Conservation (phyloP, 2,888 invertebrate genomes). For the Heliconius charithonia region DNA sequence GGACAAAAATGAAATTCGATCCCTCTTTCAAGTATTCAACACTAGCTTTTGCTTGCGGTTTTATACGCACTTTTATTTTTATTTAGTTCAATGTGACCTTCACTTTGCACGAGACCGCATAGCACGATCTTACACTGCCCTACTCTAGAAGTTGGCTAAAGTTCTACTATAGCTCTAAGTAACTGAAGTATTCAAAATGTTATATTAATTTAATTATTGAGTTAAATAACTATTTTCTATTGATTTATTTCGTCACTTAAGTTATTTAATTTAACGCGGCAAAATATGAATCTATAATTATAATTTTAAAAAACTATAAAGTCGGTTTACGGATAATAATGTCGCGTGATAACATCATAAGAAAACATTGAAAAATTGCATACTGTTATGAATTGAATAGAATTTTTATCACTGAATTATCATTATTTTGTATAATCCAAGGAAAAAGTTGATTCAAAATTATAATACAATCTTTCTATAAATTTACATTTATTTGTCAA, state of each 20-base stretch:
- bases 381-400: no score
- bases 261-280: neutral
- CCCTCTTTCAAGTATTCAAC: conserved; percentile 20
- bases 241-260: neutral
- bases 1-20: conserved; percentile 22
- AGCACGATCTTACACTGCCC: conserved; percentile 9
- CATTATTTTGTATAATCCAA: no score
- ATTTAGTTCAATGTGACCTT: conserved; percentile 11
- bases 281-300: neutral
- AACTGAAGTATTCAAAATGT: neutral
- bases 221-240: neutral
- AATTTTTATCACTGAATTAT: no score
- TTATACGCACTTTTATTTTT: conserved; percentile 11
- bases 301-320: neutral
- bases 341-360: no score
- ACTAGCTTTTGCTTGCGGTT: conserved; percentile 30
- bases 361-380: no score
- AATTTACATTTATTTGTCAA: no score
- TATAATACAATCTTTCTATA: no score
- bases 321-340: no score
- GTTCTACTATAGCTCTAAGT: neutral
- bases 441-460: no score
- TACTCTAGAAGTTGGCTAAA: neutral
- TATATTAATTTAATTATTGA: neutral
- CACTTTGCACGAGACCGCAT: conserved; percentile 12